Base-by-base conservation (phyloP, 2,113 vertebrate species). In the Pituophis catenifer region DNA sequence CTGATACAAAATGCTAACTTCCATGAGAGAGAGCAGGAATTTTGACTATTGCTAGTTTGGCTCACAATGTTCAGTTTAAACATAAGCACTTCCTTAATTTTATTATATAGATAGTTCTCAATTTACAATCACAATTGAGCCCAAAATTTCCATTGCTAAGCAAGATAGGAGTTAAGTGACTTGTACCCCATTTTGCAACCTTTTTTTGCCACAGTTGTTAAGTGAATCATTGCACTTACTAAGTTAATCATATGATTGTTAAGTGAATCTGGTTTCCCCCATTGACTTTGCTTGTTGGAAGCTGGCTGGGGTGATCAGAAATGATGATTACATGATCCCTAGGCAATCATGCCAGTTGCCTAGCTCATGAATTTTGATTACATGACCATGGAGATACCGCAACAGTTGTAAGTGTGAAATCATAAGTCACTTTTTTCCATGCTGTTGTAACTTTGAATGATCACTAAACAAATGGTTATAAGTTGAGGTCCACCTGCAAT, bases 31-130 rank as follows among this genome's bases (percentile, higher is more conserved):
- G 0, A 38, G 4, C 23, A 12, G 3, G 38, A 15, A 58, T 86
- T 23, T 53, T 2, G 33, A 90, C n/a, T 85, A 11, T 86, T 59
- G 12, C 24, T 2, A 38, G 1, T 81, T 29, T 94, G 94, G 85
- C 81, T 88, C 81, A 94, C 65, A n/a, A 33, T 26, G 29, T 95
- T 91, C 75, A 38, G 1, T 53, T 50, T 54, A 95, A 96, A 96
- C n/a, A 48, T 92, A 54, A 91, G 62, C 81, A 55, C 50, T 86
- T 26, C 4, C 5, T 65, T 93, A 89, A 57, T 92, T 62, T 15
- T 91, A 29, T 75, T 88, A 52, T 70, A 33, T 13, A 70, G 29
- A 15, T 33, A 70, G 65, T 70, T 13, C 65, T 70, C 65, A 70
- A 33, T 70, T 70, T 70, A 70, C 29, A 70, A 70, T 33, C 29